Percentiles rank a stretch among this genome's conserved stretches.
phyloP scores from a whole-genome alignment of 2,888 invertebrate species.

The Stenodema calcarata region DNA sequence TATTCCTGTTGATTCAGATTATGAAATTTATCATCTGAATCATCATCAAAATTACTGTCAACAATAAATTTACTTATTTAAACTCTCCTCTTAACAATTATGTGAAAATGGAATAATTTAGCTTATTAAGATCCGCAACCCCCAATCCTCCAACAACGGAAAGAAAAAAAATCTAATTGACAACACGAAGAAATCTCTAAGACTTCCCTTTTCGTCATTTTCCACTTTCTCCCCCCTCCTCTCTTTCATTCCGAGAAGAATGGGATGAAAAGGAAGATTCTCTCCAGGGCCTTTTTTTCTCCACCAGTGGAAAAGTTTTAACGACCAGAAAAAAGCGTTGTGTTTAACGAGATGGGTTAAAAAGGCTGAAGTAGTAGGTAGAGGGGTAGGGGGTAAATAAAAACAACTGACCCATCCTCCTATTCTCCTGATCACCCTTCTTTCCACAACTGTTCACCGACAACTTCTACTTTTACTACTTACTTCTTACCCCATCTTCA shows the following conservation, averaged over 20 bases:
- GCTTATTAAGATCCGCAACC: background rate
- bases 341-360: constrained; percentile 29
- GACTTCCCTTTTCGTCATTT: background rate
- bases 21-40: no score
- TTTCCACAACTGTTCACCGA: background rate
- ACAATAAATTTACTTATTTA: no score
- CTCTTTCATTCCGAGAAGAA: background rate
- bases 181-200: constrained; percentile 9
- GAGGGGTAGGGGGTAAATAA: constrained; percentile 28
- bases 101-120: background rate
- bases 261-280: background rate
- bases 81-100: no score
- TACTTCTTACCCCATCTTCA: background rate
- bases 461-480: background rate
- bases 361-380: background rate
- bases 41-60: no score
- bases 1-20: no score
- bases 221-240: background rate
- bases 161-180: background rate
- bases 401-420: constrained; percentile 16
- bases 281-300: constrained; percentile 11
- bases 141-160: background rate
- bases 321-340: constrained; percentile 15
- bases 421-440: background rate
- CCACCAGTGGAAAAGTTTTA: constrained; percentile 28